Evolutionary conservation across 1,140 invertebrate genomes (phyloP), one percentile per base, ranked within the genome.

Genomic region (Phthorimaea operculella): DNA sequence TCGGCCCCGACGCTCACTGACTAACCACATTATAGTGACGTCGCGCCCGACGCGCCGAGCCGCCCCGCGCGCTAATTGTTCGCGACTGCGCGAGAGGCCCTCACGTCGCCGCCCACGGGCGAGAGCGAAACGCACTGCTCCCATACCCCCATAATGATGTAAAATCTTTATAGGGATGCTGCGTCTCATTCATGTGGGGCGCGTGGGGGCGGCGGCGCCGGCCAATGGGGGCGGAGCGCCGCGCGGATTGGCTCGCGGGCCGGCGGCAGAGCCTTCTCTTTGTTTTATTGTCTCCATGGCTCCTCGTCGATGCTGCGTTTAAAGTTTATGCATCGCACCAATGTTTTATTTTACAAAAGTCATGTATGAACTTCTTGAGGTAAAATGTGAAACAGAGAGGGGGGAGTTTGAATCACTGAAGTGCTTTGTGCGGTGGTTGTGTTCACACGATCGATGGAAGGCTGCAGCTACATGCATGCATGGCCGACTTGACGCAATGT

Each of bases 251-350:
- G 78, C 52, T 55, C 54, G 34, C 44, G 2, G 77, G 79, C 60
- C 74, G 54, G 79, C 76, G 51, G 74, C 65, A 69, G 74, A 72
- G 68, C 74, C 59, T 79, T 72, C 73, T 82, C 79, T 84, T 84
- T 84, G 81, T 84, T 82, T 84, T 84, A 82, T 84, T 84, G 81
- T 84, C 76, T 73, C 79, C 79, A 77, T 74, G 73, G 74, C 72
- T 79, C 70, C 74, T 75, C 73, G 81, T 73, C 76, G 81, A 79
- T 84, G 76, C 82, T 79, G 79, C 79, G 79, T 79, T 80, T 76
- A 82, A 82, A 84, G 75, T 82, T 84, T 82, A 84, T 84, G 76
- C 81, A 84, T 84, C 82, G 80, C 76, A 83, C 78, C 73, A 79
- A 45, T 79, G 77, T 83, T 82, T 83, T 83, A 76, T 80, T 82